Percentiles rank a stretch among this genome's conserved stretches.
These are phyloP conservation scores for Trilocha varians DNA, from an alignment of 2,888 invertebrate genomes.

Conservation along the genomic window DNA sequence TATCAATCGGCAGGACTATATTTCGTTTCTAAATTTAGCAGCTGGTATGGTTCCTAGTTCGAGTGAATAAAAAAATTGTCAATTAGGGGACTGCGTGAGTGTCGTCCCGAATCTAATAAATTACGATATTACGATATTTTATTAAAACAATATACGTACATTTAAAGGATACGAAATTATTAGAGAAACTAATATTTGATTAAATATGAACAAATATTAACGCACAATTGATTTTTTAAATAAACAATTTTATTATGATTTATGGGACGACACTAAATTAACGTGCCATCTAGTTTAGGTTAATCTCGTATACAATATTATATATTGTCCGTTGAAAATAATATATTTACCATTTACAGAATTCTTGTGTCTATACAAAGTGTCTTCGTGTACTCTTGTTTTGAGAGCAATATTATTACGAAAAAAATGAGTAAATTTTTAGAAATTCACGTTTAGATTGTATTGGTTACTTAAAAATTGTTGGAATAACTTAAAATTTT, in stretches of 20 bases:
- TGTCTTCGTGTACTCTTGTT: constrained; percentile 74
- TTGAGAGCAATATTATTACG: constrained; percentile 66
- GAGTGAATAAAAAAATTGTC: constrained; percentile 65
- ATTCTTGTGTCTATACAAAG: constrained; percentile 74
- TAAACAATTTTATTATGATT: constrained; percentile 53
- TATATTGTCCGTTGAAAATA: constrained; percentile 70
- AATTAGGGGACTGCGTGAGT: constrained; percentile 72
- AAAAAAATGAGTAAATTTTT: constrained; percentile 31
- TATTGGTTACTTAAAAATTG: constrained; percentile 20
- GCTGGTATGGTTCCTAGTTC: constrained; percentile 74
- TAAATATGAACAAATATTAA: constrained; percentile 45
- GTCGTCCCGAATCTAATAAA: constrained; percentile 50
- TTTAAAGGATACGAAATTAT: constrained; percentile 24
- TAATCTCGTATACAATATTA: constrained; percentile 74
- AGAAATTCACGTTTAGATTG: constrained; percentile 20
- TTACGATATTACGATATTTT: constrained; percentile 2
- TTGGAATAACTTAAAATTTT: constrained; percentile 28
- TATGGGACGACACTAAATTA: constrained; percentile 69
- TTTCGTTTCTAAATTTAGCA: constrained; percentile 70
- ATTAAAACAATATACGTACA: constrained; percentile 33
- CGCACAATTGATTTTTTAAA: constrained; percentile 67
- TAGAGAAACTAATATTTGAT: constrained; percentile 28
- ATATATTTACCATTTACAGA: constrained; percentile 75
- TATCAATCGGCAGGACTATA: constrained; percentile 48
- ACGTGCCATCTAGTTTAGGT: constrained; percentile 76